These are phyloP conservation scores for Burhinus oedicnemus DNA, from an alignment of 2,113 vertebrate species.

Conservation along the genomic window DNA sequence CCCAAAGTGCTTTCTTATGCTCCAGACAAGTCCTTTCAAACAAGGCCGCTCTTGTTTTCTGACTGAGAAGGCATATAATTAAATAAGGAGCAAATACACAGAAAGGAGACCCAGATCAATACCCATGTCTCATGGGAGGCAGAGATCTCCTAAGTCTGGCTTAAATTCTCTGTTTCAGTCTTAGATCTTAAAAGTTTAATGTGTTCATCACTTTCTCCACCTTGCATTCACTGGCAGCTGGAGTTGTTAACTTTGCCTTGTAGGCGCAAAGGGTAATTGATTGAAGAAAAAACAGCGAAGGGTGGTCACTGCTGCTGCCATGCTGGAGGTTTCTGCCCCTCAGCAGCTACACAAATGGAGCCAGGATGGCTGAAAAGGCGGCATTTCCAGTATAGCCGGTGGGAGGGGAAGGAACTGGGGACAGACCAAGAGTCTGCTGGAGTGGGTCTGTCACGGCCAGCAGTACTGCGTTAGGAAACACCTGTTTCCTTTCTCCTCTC, in stretches of 20 bases:
- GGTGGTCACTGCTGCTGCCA: neutral
- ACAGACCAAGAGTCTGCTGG: neutral
- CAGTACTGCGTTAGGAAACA: neutral
- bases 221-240: neutral
- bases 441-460: fast-evolving
- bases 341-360: neutral
- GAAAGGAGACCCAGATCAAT: neutral
- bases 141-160: neutral
- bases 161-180: neutral
- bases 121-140: neutral
- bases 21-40: neutral
- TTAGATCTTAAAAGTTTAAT: neutral
- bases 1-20: neutral
- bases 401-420: neutral
- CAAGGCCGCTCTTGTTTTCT: neutral
- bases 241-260: neutral
- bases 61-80: neutral
- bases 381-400: neutral
- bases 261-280: neutral
- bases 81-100: neutral
- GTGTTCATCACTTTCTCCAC: neutral
- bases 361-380: neutral
- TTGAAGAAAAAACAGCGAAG: neutral
- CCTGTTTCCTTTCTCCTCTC: neutral
- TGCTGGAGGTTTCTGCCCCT: neutral